phyloP scores from a whole-genome alignment of 2,888 invertebrate genomes.

The Matsumyia berberina region DNA sequence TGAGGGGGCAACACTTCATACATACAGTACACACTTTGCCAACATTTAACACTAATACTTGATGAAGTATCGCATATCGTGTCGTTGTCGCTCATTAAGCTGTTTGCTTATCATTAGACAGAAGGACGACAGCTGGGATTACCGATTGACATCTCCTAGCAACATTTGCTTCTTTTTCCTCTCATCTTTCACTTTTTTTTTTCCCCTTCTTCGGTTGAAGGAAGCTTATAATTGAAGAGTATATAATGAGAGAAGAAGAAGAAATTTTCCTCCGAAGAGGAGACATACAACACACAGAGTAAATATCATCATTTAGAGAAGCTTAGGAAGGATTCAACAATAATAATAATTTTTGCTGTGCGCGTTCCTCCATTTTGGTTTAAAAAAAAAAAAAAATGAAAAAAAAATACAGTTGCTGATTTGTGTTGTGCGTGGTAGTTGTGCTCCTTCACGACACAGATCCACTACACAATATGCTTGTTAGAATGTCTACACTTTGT shows the following conservation, averaged over 20 bases:
- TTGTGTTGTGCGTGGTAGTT: constrained; percentile 61
- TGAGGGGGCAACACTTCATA: constrained; percentile 13
- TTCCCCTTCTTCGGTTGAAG: background rate
- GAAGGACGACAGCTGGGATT: constrained; percentile 73
- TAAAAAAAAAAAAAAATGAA: constrained; percentile 13
- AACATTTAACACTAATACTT: constrained; percentile 64
- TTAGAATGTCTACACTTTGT: constrained; percentile 2
- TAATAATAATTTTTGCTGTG: constrained; percentile 54
- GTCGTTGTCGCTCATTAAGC: constrained; percentile 73
- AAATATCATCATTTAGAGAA: constrained; percentile 74
- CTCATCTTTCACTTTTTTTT: constrained; percentile 28
- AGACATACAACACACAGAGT: constrained; percentile 52
- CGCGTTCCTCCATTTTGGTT: constrained; percentile 14
- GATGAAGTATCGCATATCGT: constrained; percentile 54
- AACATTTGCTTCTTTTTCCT: constrained; percentile 31
- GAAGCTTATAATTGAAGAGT: constrained; percentile 67
- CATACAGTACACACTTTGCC: constrained; percentile 4
- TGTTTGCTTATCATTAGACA: constrained; percentile 76
- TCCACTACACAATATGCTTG: constrained; percentile 38
- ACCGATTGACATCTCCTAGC: constrained; percentile 65
- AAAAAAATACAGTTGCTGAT: constrained; percentile 46
- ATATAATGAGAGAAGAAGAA: constrained; percentile 52
- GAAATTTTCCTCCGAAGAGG: constrained; percentile 38
- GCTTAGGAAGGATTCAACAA: constrained; percentile 67
- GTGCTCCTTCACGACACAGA: constrained; percentile 48